Conservation (phyloP, 2,888 invertebrate species). For the Salpingus planirostris region DNA sequence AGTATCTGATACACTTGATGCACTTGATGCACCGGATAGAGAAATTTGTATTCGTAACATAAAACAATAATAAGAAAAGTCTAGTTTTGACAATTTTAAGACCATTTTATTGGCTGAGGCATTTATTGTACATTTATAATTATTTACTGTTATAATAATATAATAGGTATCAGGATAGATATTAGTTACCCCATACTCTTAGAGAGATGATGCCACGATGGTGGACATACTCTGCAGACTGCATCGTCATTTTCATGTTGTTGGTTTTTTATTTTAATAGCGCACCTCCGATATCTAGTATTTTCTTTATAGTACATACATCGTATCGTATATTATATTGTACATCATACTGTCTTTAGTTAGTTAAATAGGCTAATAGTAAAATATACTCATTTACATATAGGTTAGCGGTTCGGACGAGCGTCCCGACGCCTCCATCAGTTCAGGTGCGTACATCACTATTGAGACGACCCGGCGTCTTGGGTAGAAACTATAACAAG, state of each 20-base stretch:
- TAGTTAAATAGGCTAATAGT: constrained; percentile 35
- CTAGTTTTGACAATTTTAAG: constrained; percentile 34
- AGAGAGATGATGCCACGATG: too few relatives aligned
- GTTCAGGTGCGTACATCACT: background rate
- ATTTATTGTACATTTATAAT: constrained; percentile 44
- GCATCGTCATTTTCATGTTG: constrained; percentile 22
- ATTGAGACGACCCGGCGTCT: constrained; percentile 24
- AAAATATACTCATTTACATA: constrained; percentile 40
- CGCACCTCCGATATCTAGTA: constrained; percentile 25
- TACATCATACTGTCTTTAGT: constrained; percentile 24
- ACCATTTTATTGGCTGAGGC: constrained; percentile 44
- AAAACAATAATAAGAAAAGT: too few relatives aligned
- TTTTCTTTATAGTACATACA: too few relatives aligned
- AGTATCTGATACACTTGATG: too few relatives aligned
- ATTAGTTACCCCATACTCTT: constrained; percentile 38
- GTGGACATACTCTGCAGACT: too few relatives aligned
- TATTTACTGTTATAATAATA: constrained; percentile 41
- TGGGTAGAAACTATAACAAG: constrained; percentile 33
- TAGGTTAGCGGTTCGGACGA: constrained; percentile 18
- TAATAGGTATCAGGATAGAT: constrained; percentile 36
- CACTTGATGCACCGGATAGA: too few relatives aligned
- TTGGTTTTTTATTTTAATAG: constrained; percentile 15
- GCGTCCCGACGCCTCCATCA: constrained; percentile 5
- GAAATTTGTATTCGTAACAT: too few relatives aligned
- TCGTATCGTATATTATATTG: constrained; percentile 25